Evolutionary conservation across 2,797 vertebrate genomes (phyloP), one percentile per base, ranked within the genome.

Genomic region (Dromococcyx pavoninus): DNA sequence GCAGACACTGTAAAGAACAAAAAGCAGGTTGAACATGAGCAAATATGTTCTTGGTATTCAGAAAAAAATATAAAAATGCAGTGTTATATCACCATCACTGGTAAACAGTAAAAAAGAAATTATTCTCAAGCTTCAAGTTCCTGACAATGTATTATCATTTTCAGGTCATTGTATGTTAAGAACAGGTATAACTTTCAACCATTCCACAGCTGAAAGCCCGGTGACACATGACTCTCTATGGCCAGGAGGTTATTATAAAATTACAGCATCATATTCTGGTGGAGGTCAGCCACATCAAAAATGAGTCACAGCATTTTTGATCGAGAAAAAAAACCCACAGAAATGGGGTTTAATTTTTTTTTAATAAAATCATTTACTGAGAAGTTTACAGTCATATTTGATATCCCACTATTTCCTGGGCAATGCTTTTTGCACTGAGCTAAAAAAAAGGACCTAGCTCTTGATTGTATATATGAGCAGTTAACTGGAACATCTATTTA

Each of bases 181-280:
- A 16, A 76, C 3, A 64, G 33, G 37, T n/a, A 60, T 11, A 56
- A 28, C 5, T 43, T 81, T 48, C 17, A 62, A 9, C 1, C 0
- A 44, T 25, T 37, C 66, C 4, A 9, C 13, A 70, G n/a, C 69
- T 61, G 57, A 60, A 95, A 76, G 33, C 8, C 48, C 22, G 2
- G 22, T 33, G 37, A 75, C 24, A 44, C 0, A 0, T 0, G 0
- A 41, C 23, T 88, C 7, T 71, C 1, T 9, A 58, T 17, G 11
- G 23, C 37, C 84, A 75, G 4, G 8, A 11, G 4, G 10, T n/a
- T 18, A 67, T 35, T 27, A 51, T 9, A 84, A 86, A 73, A 81
- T 33, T 23, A 70, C 11, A 66, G 5, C 11, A 86, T 19, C 21
- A 27, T 79, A 87, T 89, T 82, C 60, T 44, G 28, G 25, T 44